Evolutionary conservation across 2,888 invertebrate species (phyloP).

Genomic region (Agrochola litura): DNA sequence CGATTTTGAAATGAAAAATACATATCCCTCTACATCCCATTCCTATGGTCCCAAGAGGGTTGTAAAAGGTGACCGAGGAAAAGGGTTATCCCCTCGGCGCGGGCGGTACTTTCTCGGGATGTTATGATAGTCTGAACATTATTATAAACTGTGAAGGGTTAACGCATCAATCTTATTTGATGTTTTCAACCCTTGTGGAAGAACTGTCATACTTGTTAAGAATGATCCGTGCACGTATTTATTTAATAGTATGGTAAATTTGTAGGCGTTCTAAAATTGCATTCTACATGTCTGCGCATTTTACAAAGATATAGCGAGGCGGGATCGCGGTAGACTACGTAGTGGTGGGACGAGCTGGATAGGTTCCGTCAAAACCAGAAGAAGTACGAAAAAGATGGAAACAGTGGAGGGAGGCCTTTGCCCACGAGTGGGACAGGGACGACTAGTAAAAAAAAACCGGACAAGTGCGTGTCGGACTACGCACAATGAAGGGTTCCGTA

Average conservation of each 20-base stretch:
- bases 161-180: constrained; percentile 8
- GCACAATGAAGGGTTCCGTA: no score
- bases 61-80: constrained; percentile 47
- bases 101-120: constrained; percentile 15
- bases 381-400: no score
- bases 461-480: no score
- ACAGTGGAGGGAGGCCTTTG: no score
- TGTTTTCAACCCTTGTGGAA: constrained; percentile 14
- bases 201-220: neutral
- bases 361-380: no score
- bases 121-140: constrained; percentile 47
- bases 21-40: neutral
- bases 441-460: no score
- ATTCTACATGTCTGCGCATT: neutral
- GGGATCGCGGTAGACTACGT: no score
- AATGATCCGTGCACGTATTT: neutral
- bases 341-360: no score
- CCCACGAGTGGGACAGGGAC: no score
- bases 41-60: constrained; percentile 1
- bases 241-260: neutral
- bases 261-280: neutral
- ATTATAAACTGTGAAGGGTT: constrained; percentile 46
- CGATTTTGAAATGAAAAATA: constrained; percentile 10
- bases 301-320: neutral
- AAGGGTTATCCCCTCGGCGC: constrained; percentile 42